These are phyloP conservation scores for Beris morrisii DNA, from an alignment of 2,888 invertebrate species.

Conservation along the genomic window DNA sequence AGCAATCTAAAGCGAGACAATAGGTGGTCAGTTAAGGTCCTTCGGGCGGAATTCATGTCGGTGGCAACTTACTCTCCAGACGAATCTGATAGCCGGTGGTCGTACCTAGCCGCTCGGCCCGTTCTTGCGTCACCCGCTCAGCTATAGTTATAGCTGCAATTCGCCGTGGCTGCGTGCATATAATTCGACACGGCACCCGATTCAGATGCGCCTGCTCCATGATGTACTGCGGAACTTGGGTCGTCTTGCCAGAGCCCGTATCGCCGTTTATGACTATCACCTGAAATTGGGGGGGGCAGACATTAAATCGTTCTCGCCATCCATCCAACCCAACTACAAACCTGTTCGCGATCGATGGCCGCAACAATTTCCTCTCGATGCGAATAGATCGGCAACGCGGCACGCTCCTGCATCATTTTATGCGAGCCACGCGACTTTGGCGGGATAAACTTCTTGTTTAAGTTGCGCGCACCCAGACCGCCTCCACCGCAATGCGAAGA, in stretches of 20 bases:
- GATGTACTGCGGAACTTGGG: constrained; percentile 92
- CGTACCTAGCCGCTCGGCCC: constrained; percentile 67
- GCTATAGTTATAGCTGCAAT: constrained; percentile 89
- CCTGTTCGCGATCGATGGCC: constrained; percentile 61
- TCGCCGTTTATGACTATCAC: constrained; percentile 78
- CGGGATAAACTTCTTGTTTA: constrained; percentile 9
- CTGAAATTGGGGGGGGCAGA: constrained; percentile 51
- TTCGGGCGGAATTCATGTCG: too few species aligned
- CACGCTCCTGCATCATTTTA: constrained; percentile 54
- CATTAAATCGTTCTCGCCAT: too few species aligned
- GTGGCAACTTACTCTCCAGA: constrained; percentile 65
- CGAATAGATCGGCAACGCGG: constrained; percentile 70
- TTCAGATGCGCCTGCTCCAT: constrained; percentile 70
- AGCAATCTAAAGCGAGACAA: constrained; percentile 45
- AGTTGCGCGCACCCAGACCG: background rate
- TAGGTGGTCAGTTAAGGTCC: too few species aligned
- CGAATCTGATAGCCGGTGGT: constrained; percentile 89
- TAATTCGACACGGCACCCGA: constrained; percentile 73
- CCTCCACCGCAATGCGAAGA: background rate
- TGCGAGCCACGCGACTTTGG: constrained; percentile 5
- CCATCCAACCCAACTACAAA: background rate
- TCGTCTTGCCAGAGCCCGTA: constrained; percentile 94
- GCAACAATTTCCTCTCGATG: constrained; percentile 68
- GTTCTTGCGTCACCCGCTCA: constrained; percentile 76
- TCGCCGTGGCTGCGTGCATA: constrained; percentile 92